phyloP scores from a whole-genome alignment of 2,797 vertebrate species.

The Silurus lanzhouensis region DNA sequence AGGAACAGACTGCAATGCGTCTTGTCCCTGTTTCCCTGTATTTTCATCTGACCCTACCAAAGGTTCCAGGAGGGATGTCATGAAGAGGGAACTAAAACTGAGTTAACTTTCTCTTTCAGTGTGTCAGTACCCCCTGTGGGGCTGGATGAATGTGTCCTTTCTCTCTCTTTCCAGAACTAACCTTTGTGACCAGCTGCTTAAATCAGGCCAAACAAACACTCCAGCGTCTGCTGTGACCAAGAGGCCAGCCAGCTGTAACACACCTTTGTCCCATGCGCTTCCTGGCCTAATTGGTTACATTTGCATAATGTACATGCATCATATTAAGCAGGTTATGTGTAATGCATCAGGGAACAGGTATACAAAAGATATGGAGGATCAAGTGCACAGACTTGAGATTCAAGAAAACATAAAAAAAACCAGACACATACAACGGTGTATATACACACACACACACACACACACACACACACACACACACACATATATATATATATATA shows the following conservation, averaged over 20 bases:
- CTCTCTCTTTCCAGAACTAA: conserved; percentile 61
- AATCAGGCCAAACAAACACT: conserved; percentile 84
- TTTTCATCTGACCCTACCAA: conserved; percentile 64
- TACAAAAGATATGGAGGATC: conserved; percentile 27
- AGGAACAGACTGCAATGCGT: conserved; percentile 49
- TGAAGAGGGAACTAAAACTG: conserved; percentile 71
- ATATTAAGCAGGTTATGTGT: conserved; percentile 48
- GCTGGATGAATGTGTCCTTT: conserved; percentile 75
- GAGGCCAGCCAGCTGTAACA: conserved; percentile 69
- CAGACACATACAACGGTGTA: neutral
- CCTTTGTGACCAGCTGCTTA: conserved; percentile 83
- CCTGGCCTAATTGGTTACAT: conserved; percentile 73
- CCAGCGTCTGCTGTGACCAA: conserved; percentile 68
- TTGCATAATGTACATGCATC: conserved; percentile 58
- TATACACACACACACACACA: no score
- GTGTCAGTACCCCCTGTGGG: conserved; percentile 70
- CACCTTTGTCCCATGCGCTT: conserved; percentile 72
- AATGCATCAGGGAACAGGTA: conserved; percentile 38
- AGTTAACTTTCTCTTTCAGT: conserved; percentile 75
- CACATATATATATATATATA: no score
- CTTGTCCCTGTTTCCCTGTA: conserved; percentile 45
- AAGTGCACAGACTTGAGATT: neutral
- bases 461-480: no score
- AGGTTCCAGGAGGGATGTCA: conserved; percentile 61
- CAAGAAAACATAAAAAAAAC: neutral